phyloP scores from a whole-genome alignment of 2,888 invertebrate genomes.

The Drosophila aldrichi region DNA sequence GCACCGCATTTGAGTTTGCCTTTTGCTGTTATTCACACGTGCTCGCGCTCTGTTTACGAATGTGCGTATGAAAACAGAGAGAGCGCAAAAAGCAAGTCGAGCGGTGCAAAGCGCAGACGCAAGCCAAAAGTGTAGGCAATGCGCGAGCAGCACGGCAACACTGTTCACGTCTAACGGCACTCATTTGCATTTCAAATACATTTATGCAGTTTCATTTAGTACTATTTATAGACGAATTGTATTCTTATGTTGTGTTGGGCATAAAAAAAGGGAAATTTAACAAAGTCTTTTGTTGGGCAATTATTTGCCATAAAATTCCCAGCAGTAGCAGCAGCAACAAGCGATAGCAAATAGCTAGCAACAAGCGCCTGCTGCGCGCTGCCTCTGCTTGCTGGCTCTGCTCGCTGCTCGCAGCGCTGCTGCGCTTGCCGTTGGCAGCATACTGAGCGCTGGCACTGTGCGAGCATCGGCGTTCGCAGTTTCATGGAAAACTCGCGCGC shows the following conservation, averaged over 20 bases:
- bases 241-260: neutral
- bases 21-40: slow-evolving; percentile 47
- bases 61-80: slow-evolving; percentile 72
- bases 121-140: slow-evolving; percentile 7
- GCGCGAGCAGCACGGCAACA: slow-evolving; percentile 65
- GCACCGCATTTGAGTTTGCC: slow-evolving; percentile 24
- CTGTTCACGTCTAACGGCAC: slow-evolving; percentile 31
- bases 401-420: neutral
- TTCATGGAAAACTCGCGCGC: slow-evolving; percentile 77
- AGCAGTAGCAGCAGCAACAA: slow-evolving; percentile 26
- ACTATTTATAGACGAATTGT: neutral
- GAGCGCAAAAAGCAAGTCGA: slow-evolving; percentile 32
- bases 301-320: neutral
- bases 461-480: slow-evolving; percentile 54
- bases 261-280: neutral
- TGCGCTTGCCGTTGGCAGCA: neutral
- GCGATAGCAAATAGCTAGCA: slow-evolving; percentile 18
- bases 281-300: neutral
- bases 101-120: slow-evolving; percentile 65
- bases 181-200: slow-evolving; percentile 3
- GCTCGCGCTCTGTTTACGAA: slow-evolving; percentile 71
- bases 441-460: slow-evolving; percentile 27
- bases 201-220: neutral
- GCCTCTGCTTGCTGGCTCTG: slow-evolving; percentile 3
- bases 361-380: slow-evolving; percentile 28